Percentiles rank a stretch among this genome's conserved stretches.
Evolutionary conservation across 2,113 vertebrate genomes (phyloP).

Genomic region (Thunnus maccoyii): DNA sequence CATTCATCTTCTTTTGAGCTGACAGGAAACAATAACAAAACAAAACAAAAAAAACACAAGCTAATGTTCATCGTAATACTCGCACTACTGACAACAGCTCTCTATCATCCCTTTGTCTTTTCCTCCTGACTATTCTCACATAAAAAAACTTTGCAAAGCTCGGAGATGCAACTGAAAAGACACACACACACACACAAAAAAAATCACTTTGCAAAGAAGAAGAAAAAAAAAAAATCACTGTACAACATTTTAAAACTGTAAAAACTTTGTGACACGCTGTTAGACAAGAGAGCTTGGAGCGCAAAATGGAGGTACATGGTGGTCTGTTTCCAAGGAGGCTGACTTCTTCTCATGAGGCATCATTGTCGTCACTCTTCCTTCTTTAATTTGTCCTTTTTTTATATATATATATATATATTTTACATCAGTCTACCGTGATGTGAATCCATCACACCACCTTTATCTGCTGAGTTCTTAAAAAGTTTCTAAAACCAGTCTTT

Average conservation of each 20-base stretch:
- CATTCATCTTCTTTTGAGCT: slow-evolving; percentile 52
- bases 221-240: slow-evolving; percentile 26
- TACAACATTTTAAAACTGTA: slow-evolving; percentile 49
- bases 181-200: not conserved
- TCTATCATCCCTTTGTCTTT: slow-evolving; percentile 49
- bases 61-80: not conserved
- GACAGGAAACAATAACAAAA: slow-evolving; percentile 8
- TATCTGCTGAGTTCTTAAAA: slow-evolving; percentile 44
- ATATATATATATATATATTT: no score
- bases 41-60: not conserved
- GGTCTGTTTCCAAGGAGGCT: slow-evolving; percentile 51
- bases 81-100: not conserved
- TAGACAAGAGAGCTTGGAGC: slow-evolving; percentile 45
- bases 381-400: slow-evolving; percentile 9
- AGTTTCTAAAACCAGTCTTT: slow-evolving; percentile 47
- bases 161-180: slow-evolving; percentile 37
- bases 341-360: slow-evolving; percentile 23
- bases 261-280: slow-evolving; percentile 36
- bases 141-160: slow-evolving; percentile 34
- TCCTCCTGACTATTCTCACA: slow-evolving; percentile 27
- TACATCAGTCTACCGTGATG: not conserved
- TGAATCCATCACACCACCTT: not conserved
- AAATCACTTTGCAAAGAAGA: not conserved
- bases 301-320: slow-evolving; percentile 69
- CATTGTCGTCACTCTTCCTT: slow-evolving; percentile 28